Percentiles rank a stretch among this genome's conserved stretches.
Conservation (phyloP, 2,797 vertebrate species). For the Lycodopsis pacificus region DNA sequence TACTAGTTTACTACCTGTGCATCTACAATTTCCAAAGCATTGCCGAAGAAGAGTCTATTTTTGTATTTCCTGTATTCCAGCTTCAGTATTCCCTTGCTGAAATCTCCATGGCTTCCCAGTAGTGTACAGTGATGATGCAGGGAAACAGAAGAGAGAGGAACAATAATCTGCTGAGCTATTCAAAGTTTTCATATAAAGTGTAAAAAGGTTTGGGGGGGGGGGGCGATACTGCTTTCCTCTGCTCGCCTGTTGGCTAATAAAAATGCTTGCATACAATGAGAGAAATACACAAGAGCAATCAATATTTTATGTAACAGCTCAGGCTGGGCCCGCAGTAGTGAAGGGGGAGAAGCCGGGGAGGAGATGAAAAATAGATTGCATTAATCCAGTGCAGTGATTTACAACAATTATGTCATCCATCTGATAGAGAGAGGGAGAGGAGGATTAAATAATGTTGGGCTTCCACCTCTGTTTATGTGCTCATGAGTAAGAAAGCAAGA, state of each 20-base stretch:
- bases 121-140: slow-evolving; percentile 70
- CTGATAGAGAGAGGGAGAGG: slow-evolving; percentile 34
- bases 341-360: slow-evolving; percentile 46
- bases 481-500: slow-evolving; percentile 34
- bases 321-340: slow-evolving; percentile 56
- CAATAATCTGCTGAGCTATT: slow-evolving; percentile 76
- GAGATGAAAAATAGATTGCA: slow-evolving; percentile 74
- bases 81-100: slow-evolving; percentile 56
- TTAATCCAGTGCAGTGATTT: slow-evolving; percentile 69
- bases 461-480: slow-evolving; percentile 54
- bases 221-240: slow-evolving; percentile 61
- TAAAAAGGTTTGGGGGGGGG: slow-evolving; percentile 37
- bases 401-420: slow-evolving; percentile 57
- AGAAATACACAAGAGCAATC: slow-evolving; percentile 81
- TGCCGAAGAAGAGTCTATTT: slow-evolving; percentile 45
- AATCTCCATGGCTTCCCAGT: slow-evolving; percentile 56
- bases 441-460: slow-evolving; percentile 43
- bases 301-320: slow-evolving; percentile 84
- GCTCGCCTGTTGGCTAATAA: slow-evolving; percentile 81
- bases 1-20: slow-evolving; percentile 26
- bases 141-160: slow-evolving; percentile 64
- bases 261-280: slow-evolving; percentile 83
- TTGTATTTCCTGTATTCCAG: slow-evolving; percentile 56
- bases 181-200: slow-evolving; percentile 65
- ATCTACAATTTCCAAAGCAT: slow-evolving; percentile 40